phyloP scores from a whole-genome alignment of 2,797 vertebrate genomes.

The Fundulus diaphanus region DNA sequence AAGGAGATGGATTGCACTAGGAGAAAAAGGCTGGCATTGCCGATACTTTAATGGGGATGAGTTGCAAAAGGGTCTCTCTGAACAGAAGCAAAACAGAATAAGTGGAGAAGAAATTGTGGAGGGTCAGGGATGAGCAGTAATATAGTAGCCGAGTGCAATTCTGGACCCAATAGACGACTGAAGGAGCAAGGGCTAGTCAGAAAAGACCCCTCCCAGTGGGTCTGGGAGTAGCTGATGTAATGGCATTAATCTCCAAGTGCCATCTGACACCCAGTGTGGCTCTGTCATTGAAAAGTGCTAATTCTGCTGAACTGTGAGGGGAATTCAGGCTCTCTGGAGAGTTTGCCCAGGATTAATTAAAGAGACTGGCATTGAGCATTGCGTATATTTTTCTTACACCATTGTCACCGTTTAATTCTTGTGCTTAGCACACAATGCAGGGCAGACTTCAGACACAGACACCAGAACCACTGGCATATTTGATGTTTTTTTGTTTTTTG shows the following conservation, averaged over 20 bases:
- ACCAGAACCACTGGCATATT: constrained; percentile 26
- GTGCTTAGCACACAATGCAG: constrained; percentile 43
- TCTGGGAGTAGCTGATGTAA: constrained; percentile 77
- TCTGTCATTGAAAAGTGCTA: constrained; percentile 79
- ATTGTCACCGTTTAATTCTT: constrained; percentile 60
- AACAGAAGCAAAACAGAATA: constrained; percentile 21
- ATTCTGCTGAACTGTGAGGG: constrained; percentile 78
- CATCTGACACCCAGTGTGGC: constrained; percentile 78
- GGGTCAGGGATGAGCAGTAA: constrained; percentile 70
- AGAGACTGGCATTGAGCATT: constrained; percentile 58
- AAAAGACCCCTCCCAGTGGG: constrained; percentile 65
- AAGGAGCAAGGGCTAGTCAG: constrained; percentile 65
- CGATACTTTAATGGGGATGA: constrained; percentile 42
- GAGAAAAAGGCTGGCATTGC: constrained; percentile 34
- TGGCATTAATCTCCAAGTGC: constrained; percentile 78
- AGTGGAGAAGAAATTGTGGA: constrained; percentile 56
- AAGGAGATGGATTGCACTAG: constrained; percentile 14
- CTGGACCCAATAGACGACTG: constrained; percentile 69
- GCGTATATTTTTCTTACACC: constrained; percentile 59
- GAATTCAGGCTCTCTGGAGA: constrained; percentile 73
- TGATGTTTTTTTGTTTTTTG: constrained; percentile 24
- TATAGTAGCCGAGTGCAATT: constrained; percentile 71
- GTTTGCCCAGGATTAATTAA: constrained; percentile 74
- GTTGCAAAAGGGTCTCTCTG: constrained; percentile 27
- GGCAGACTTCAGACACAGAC: constrained; percentile 46